A percentile compares a stretch with the other conserved stretches of the same genome.
Evolutionary conservation across 1,140 invertebrate genomes (phyloP).

Genomic region (Galleria mellonella): DNA sequence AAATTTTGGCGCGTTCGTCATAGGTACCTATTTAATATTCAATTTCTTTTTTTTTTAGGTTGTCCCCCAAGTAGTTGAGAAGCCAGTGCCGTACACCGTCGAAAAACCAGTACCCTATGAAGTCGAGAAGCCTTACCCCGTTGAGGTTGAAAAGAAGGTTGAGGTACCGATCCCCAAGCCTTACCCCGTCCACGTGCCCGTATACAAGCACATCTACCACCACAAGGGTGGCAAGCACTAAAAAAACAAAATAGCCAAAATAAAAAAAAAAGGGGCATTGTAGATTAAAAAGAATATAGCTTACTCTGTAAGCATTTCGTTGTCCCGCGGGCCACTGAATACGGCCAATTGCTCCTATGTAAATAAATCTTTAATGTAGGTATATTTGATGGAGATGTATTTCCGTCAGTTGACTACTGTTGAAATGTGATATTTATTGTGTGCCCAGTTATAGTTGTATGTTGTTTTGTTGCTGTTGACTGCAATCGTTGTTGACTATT

Average conservation of each 20-base stretch:
- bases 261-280: background rate
- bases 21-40: no score
- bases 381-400: constrained; percentile 40
- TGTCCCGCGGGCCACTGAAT: background rate
- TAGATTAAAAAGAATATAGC: constrained; percentile 22
- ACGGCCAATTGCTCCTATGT: background rate
- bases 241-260: constrained; percentile 11
- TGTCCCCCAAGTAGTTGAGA: constrained; percentile 79
- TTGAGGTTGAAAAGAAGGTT: constrained; percentile 85
- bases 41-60: constrained; percentile 62
- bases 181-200: constrained; percentile 85
- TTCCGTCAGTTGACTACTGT: constrained; percentile 39
- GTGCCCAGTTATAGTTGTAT: constrained; percentile 40
- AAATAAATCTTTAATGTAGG: constrained; percentile 19
- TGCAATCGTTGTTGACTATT: constrained; percentile 65
- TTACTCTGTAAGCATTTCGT: constrained; percentile 33
- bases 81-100: constrained; percentile 83
- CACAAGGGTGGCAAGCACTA: constrained; percentile 76
- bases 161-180: constrained; percentile 85
- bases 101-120: constrained; percentile 85
- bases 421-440: constrained; percentile 70
- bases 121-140: constrained; percentile 85
- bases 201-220: constrained; percentile 87
- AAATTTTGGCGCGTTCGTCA: no score
- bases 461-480: constrained; percentile 43